Evolutionary conservation across 1,140 invertebrate genomes (phyloP).

Genomic region (Halesus radiatus): DNA sequence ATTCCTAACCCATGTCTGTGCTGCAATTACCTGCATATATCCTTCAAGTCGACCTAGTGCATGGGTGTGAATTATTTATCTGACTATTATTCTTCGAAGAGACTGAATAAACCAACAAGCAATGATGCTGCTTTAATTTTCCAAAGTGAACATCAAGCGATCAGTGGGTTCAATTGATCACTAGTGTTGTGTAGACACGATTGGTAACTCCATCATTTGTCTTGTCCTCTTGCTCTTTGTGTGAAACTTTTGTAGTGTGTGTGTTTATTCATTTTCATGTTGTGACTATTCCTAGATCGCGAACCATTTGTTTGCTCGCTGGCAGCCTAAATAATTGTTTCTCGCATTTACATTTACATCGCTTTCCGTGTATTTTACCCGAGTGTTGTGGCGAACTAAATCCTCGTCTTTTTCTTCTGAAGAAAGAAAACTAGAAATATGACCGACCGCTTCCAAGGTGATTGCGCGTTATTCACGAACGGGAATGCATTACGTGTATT

Average conservation of each 20-base stretch:
- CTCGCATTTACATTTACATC: neutral
- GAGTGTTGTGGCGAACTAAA: neutral
- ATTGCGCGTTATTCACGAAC: neutral
- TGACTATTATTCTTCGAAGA: neutral
- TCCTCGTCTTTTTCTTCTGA: neutral
- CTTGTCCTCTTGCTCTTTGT: too few species aligned
- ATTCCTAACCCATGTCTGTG: conserved; percentile 9
- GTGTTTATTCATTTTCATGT: too few species aligned
- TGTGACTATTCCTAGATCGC: too few species aligned
- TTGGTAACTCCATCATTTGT: too few species aligned
- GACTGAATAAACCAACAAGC: conserved; percentile 2
- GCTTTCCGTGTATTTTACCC: neutral
- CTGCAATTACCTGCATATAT: conserved; percentile 8
- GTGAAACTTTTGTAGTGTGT: too few species aligned
- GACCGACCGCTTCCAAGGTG: conserved; percentile 2
- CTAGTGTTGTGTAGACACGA: too few species aligned
- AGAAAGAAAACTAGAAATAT: neutral
- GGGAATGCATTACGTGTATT: neutral
- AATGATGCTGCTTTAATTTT: too few species aligned
- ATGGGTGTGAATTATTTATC: conserved; percentile 26
- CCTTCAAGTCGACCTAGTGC: conserved; percentile 15
- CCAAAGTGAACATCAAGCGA: too few species aligned
- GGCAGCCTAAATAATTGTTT: neutral
- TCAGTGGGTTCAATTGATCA: too few species aligned
- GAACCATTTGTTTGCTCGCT: too few species aligned